These are phyloP conservation scores for Incurvaria masculella DNA, from an alignment of 2,888 invertebrate species.

Conservation along the genomic window DNA sequence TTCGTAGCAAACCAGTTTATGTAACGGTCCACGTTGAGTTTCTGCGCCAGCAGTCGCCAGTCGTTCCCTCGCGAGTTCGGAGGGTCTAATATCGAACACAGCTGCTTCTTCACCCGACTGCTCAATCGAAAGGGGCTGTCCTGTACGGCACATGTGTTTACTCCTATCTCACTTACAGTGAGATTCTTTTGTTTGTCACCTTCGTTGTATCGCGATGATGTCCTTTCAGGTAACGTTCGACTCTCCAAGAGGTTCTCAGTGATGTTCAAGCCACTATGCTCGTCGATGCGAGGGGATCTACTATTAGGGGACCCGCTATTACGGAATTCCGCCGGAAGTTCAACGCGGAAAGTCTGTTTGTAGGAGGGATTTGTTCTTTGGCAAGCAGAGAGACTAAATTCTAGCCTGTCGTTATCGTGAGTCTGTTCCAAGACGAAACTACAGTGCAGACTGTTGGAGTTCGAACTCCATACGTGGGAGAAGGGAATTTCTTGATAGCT, in stretches of 20 bases:
- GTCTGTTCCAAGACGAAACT: constrained; percentile 79
- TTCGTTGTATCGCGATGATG: constrained; percentile 23
- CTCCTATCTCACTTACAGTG: constrained; percentile 60
- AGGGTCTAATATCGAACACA: constrained; percentile 75
- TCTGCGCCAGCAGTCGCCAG: constrained; percentile 94
- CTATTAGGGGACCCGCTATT: constrained; percentile 46
- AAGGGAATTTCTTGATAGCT: constrained; percentile 89
- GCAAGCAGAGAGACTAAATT: constrained; percentile 45
- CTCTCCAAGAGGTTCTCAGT: constrained; percentile 48
- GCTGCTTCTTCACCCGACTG: constrained; percentile 52
- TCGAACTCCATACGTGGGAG: constrained; percentile 85
- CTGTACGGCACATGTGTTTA: constrained; percentile 59
- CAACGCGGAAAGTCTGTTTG: constrained; percentile 45
- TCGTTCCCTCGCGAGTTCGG: constrained; percentile 92
- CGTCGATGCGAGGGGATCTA: constrained; percentile 45
- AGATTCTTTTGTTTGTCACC: constrained; percentile 50
- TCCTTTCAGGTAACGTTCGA: constrained; percentile 42
- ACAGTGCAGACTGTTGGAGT: constrained; percentile 86
- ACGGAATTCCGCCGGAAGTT: constrained; percentile 42
- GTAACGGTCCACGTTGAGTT: constrained; percentile 90
- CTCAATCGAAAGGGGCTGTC: constrained; percentile 58
- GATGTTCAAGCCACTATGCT: constrained; percentile 47
- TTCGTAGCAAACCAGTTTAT: constrained; percentile 97
- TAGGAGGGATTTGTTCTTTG: constrained; percentile 50
- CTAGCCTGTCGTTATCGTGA: constrained; percentile 53